Base-by-base conservation (phyloP, 2,113 vertebrate species). In the Toxotes chatareus region DNA sequence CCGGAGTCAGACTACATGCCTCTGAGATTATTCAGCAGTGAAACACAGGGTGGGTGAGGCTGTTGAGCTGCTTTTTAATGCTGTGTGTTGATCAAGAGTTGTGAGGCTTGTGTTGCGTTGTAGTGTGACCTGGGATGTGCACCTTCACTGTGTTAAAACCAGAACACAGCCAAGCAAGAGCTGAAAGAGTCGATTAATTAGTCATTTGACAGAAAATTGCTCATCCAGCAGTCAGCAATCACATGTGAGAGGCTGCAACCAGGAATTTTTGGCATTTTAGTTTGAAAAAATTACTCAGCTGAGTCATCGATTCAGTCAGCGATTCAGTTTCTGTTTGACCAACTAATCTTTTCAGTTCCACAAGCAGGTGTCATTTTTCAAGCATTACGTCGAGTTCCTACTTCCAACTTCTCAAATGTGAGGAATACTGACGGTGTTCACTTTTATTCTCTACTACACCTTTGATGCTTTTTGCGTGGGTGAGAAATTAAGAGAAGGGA, bases 41-140 rank as follows among this genome's bases (percentile, higher is more conserved):
- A 4, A 31, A 36, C 64, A 23, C 55, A 40, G 49, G 49, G 53
- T 83, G 80, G 66, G 79, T 70, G 66, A 65, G 66, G 74, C 73
- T 23, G 40, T 4, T 40, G 49, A 17, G 9, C n/a, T 51, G 17
- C 21, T 63, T 60, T 40, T 31, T 49, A 40, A 36, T 49, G 49
- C 71, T 31, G 14, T 5, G 12, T 36, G 7, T 49, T 66, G 12
- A 56, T n/a, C 13, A 68, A 42, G 56, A 79, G 75, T 47, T 5
- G 5, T 1, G 3, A 14, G 36, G 7, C 36, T 7, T 38, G 36
- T 47, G 19, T 31, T 14, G 38, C 34, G 69, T 56, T 63, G 7
- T 31, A 31, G 38, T 56, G n/a, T 32, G 19, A 44, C 46, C 40
- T n/a, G 57, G 55, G 16, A 36, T 27, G 16, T 27, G 1, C 27